Conservation (phyloP, 2,113 vertebrate species). For the Gavia stellata region DNA sequence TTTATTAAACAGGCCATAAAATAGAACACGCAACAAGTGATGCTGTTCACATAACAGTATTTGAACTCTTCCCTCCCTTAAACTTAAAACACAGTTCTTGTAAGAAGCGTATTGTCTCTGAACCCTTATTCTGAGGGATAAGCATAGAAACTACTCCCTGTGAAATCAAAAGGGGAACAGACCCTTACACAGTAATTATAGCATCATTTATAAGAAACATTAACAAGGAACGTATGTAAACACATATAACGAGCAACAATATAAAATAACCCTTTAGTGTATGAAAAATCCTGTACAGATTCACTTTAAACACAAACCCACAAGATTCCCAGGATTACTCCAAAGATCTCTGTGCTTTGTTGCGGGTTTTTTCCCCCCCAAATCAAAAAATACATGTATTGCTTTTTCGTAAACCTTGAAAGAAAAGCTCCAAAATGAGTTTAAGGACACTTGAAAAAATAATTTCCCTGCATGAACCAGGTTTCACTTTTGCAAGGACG, state of each 20-base stretch:
- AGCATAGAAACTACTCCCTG: neutral
- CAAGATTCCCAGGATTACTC: neutral
- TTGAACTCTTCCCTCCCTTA: neutral
- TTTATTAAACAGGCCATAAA: neutral
- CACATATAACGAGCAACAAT: neutral
- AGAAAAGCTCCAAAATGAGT: neutral
- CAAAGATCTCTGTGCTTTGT: neutral
- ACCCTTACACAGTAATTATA: neutral
- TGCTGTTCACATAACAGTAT: neutral
- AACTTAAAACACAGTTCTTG: neutral
- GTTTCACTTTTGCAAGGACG: neutral
- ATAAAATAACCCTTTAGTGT: neutral
- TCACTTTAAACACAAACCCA: neutral
- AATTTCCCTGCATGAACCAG: neutral
- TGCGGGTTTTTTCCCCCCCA: rapidly evolving
- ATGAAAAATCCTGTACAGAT: neutral
- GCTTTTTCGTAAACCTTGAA: neutral
- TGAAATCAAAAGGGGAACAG: neutral
- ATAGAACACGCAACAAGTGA: neutral
- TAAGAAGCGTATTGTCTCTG: neutral
- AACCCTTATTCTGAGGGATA: neutral
- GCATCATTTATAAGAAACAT: neutral
- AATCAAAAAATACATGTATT: rapidly evolving
- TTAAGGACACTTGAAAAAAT: neutral
- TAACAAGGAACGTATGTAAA: neutral